Evolutionary conservation across 2,113 vertebrate species (phyloP).

Genomic region (Pomatorhinus ruficollis): DNA sequence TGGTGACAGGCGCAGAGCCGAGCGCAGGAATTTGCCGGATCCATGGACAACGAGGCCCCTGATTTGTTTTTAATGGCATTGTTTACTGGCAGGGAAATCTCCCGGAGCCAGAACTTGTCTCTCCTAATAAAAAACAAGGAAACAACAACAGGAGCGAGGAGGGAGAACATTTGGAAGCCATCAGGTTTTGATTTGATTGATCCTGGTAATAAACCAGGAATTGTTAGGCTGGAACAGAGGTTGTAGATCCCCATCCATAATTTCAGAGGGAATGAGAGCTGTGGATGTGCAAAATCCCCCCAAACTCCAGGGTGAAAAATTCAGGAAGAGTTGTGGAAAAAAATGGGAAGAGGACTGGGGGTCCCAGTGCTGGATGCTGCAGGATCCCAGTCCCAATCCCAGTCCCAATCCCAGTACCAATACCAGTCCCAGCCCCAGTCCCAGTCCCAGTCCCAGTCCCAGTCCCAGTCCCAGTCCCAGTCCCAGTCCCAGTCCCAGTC

Average conservation of each 20-base stretch:
- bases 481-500: no score
- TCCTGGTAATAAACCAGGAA: conserved; percentile 50
- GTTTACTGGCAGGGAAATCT: conserved; percentile 48
- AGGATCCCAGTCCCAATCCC: neutral
- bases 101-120: conserved; percentile 46
- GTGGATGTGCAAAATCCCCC: neutral
- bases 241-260: conserved; percentile 31
- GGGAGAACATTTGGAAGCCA: conserved; percentile 29
- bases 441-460: neutral
- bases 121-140: conserved; percentile 53
- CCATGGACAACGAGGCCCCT: neutral
- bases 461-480: neutral
- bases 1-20: accelerated
- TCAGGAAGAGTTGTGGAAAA: neutral
- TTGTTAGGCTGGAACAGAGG: conserved; percentile 24
- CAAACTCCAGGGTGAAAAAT: neutral
- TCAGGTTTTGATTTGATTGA: conserved; percentile 52
- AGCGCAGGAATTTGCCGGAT: neutral
- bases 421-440: no score
- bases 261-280: neutral
- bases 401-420: no score
- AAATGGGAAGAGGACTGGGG: neutral
- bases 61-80: conserved; percentile 54
- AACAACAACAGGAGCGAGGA: conserved; percentile 34
- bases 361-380: neutral